Evolutionary conservation across 2,797 vertebrate genomes (phyloP), one percentile per base, ranked within the genome.

Genomic region (Microchirus variegatus): DNA sequence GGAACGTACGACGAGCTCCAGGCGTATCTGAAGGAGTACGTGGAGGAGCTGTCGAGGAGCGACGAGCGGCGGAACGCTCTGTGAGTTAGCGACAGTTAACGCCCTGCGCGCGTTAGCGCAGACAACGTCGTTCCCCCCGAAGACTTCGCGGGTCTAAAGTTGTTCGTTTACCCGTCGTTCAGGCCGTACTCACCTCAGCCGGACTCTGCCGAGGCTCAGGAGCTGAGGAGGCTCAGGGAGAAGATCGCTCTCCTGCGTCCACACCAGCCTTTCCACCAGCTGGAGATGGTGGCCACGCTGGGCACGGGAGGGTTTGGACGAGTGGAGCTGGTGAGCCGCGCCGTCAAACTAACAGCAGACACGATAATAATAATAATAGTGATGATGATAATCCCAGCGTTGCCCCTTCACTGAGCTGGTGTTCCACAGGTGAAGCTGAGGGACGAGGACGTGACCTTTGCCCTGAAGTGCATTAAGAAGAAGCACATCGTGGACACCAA

Each of bases 381-480:
- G n/a, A n/a, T n/a, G 19, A n/a, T 4, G 2, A 6, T 19, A 46
- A 10, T 53, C 0, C 9, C 17, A 5, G 35, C 22, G 54, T 53
- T 18, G 15, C 55, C 31, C 48, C 16, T 3, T 60, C 42, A 57
- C 85, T 88, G 67, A 83, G 81, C 35, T 65, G 41, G 31, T 76
- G 18, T 73, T 37, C 67, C 9, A 59, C 63, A 94, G 94, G 93
- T 94, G 12, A 93, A 92, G 64, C 73, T 94, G 46, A 92, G 87
- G 79, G 86, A 92, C n/a, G 93, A 94, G 68, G 89, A 92, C 40
- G 67, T 58, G 22, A 80, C 93, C 0, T 94, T 93, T 77, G 94
- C 94, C 54, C 81, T 94, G 55, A 94, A 94, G 78, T 93, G 92
- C 75, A 93, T 94, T 37, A 94, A 93, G 79, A 94, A 94, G 81